A percentile compares a stretch with the other conserved stretches of the same genome.
These are phyloP conservation scores for Diadophis punctatus DNA, from an alignment of 2,113 vertebrate genomes.

Conservation along the genomic window DNA sequence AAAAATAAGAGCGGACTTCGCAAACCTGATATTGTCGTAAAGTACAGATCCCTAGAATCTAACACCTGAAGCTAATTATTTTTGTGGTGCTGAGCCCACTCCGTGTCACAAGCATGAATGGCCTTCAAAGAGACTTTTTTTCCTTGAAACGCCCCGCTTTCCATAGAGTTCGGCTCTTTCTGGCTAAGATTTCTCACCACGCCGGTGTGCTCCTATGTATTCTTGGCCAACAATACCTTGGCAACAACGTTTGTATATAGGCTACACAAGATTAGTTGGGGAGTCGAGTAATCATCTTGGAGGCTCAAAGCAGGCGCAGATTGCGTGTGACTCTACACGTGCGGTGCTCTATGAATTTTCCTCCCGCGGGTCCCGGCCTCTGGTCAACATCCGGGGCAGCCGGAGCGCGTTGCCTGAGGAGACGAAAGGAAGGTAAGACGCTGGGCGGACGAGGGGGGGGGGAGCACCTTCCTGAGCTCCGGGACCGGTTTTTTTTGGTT, in stretches of 20 bases:
- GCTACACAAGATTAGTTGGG: too few species aligned
- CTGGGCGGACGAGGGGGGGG: not conserved
- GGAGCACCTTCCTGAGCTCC: fast-evolving
- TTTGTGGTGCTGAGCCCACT: not conserved
- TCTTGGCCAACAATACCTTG: not conserved
- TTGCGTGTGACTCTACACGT: not conserved
- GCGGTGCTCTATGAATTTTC: too few species aligned
- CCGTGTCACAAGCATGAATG: not conserved
- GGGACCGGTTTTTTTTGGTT: too few species aligned
- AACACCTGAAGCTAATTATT: not conserved
- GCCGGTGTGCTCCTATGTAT: too few species aligned
- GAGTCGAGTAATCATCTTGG: not conserved
- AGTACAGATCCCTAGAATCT: not conserved
- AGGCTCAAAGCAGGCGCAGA: not conserved
- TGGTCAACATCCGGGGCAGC: slow-evolving; percentile 61
- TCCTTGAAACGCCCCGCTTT: not conserved
- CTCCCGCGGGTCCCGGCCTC: not conserved
- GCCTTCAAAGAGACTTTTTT: not conserved
- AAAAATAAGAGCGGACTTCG: not conserved
- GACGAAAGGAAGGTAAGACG: not conserved
- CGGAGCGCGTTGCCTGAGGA: not conserved
- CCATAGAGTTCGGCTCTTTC: not conserved
- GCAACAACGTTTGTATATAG: not conserved
- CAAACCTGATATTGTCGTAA: not conserved
- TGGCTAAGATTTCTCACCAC: not conserved